Percentiles rank a stretch among this genome's conserved stretches.
Conservation (phyloP, 2,797 vertebrate species). For the Muscicapa comitata region DNA sequence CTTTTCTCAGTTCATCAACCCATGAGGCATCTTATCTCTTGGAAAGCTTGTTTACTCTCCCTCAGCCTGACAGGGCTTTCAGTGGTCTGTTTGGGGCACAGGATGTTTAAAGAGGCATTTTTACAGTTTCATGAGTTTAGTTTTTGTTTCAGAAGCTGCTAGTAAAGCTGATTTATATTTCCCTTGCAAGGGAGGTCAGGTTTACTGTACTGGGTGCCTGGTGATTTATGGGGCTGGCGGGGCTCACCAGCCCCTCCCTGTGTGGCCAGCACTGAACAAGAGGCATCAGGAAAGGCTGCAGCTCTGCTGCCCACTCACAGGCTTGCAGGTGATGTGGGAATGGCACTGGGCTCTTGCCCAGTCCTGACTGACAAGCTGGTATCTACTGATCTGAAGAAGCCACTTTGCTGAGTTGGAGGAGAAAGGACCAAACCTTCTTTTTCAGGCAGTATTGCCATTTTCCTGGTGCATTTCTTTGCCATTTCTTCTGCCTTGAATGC, state of each 20-base stretch:
- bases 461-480: background rate
- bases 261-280: fast-evolving
- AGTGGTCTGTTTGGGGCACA: background rate
- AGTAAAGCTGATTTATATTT: conserved; percentile 51
- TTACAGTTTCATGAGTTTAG: background rate
- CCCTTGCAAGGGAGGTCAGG: background rate
- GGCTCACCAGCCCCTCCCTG: background rate
- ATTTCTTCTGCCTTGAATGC: background rate
- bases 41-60: background rate
- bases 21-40: background rate
- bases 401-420: background rate
- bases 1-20: background rate
- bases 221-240: background rate
- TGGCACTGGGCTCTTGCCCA: background rate
- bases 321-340: background rate
- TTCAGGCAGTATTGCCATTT: background rate
- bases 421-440: background rate
- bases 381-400: background rate
- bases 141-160: conserved; percentile 54
- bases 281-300: background rate
- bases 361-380: background rate
- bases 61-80: background rate
- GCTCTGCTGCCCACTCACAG: background rate
- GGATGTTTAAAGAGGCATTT: conserved; percentile 40
- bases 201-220: background rate